Conservation (phyloP, 2,888 invertebrate species). For the Altica lythri region DNA sequence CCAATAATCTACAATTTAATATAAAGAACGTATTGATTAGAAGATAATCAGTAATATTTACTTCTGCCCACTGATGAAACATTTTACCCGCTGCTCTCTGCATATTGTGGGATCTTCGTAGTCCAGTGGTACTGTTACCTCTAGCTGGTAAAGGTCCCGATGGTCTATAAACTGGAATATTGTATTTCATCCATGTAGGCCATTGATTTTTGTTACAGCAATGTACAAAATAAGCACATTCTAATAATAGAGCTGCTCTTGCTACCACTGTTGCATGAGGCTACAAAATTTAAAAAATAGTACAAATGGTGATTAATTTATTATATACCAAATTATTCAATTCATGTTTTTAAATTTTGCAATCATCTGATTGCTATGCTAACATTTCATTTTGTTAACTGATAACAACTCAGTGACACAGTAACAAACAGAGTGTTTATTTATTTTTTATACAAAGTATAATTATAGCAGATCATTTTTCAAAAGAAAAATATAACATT, state of each 20-base stretch:
- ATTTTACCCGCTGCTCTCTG: slow-evolving; percentile 93
- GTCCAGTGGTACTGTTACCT: slow-evolving; percentile 50
- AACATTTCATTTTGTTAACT: too few species aligned
- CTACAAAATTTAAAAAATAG: slow-evolving; percentile 54
- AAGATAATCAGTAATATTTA: slow-evolving; percentile 48
- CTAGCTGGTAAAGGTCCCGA: slow-evolving; percentile 65
- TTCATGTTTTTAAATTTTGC: too few species aligned
- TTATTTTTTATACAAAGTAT: too few species aligned
- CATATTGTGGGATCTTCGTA: slow-evolving; percentile 68
- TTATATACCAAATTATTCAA: too few species aligned
- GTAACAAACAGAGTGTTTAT: too few species aligned
- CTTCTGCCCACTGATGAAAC: slow-evolving; percentile 97
- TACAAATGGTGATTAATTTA: too few species aligned
- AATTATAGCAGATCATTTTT: too few species aligned
- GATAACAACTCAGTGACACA: too few species aligned
- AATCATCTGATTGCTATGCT: too few species aligned
- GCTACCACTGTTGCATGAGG: slow-evolving; percentile 94
- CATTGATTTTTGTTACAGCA: slow-evolving; percentile 98
- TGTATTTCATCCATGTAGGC: slow-evolving; percentile 97
- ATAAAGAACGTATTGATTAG: not conserved
- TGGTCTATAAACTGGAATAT: slow-evolving; percentile 74
- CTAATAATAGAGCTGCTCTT: slow-evolving; percentile 87
- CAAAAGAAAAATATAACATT: too few species aligned
- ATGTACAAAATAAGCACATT: slow-evolving; percentile 96
- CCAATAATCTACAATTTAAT: slow-evolving; percentile 58